Base-by-base conservation (phyloP, 2,888 invertebrate species). In the Callyntrura guangdongensis region DNA sequence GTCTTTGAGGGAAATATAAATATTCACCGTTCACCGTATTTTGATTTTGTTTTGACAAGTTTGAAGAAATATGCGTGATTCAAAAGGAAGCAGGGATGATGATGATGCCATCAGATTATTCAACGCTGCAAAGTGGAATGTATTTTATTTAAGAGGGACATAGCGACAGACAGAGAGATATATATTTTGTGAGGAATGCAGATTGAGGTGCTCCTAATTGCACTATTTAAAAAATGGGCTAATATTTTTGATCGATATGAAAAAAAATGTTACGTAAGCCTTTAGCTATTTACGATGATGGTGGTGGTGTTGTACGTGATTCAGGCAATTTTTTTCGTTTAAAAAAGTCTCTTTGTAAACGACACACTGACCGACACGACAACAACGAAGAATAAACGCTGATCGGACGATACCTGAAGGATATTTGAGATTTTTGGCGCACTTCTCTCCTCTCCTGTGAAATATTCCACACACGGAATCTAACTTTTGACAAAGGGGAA, bases 201-300 rank as follows among this genome's bases (percentile, higher is more conserved):
- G 17, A 79, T 17, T 25, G 12, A 27, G 67, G 67, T 36, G 1
- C 56, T 53, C 17, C 25, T 79, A 56, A 56, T 79, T 79, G 53
- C 25, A 12, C 47, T 22, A 14, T 79, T 79, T 79, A 74, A 77
- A 22, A 77, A 77, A 49, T 77, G 77, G 53, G 77, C 20, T 49
- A 20, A 77, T 22, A 25, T 74, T 11, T 49, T 22, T n/a, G 14
- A 6, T 64, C 22, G 56, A 12, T 47, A 49, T 22, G 20, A 45
- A n/a, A 77, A n/a, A 77, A 49, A 53, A 77, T 53, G 17, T 59
- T 59, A 12, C 64, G 64, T 12, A 64, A 64, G 12, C 3, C 12
- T 22, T 12, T 25, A 25, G 12, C 3, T 12, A 47, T 72, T 72
- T 72, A 45, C 45, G 72, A 72, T 45, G 36, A 72, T 49, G 20